phyloP scores from a whole-genome alignment of 2,113 vertebrate genomes.

The Ceuthmochares aereus region DNA sequence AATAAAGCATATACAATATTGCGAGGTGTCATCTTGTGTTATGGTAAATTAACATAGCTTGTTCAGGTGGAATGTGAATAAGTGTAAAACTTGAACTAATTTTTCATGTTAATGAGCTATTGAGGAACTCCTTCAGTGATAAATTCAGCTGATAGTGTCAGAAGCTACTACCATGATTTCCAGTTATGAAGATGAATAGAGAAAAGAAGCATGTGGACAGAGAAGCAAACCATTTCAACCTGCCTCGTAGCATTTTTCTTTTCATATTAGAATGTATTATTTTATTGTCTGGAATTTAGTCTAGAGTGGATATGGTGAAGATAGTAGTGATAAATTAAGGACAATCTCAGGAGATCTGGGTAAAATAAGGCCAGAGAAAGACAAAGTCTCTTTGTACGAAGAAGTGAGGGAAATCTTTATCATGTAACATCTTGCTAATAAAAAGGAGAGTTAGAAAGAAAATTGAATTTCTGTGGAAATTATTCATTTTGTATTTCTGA shows the following conservation, averaged over 20 bases:
- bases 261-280: neutral
- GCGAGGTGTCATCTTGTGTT: neutral
- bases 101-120: constrained; percentile 37
- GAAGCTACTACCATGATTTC: neutral
- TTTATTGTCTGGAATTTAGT: neutral
- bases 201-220: neutral
- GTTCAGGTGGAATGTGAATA: neutral
- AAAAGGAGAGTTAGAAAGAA: neutral
- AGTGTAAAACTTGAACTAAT: constrained; percentile 7
- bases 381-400: neutral
- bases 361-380: neutral
- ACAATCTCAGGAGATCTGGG: neutral
- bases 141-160: constrained; percentile 15
- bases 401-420: neutral
- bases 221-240: neutral
- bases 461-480: neutral
- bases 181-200: constrained; percentile 2
- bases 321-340: neutral
- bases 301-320: neutral
- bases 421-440: neutral
- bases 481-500: neutral
- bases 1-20: neutral
- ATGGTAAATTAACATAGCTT: neutral
- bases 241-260: neutral
- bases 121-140: neutral